Evolutionary conservation across 2,888 invertebrate species (phyloP), one percentile per base, ranked within the genome.

Genomic region (Drosophila paramelanica): DNA sequence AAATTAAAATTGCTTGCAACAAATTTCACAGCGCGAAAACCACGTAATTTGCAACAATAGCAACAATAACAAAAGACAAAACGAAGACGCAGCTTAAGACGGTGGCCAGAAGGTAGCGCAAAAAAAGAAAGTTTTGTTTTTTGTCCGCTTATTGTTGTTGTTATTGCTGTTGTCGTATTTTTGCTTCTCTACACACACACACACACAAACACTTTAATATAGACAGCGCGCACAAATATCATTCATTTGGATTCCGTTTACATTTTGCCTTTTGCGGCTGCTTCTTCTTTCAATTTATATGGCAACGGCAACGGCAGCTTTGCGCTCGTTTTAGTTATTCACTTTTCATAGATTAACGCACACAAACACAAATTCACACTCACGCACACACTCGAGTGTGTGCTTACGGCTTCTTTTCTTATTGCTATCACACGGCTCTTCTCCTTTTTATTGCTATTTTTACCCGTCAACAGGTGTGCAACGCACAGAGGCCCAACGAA

Each of bases 281-380:
- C 64, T 74, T 59, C 65, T 77, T 72, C 62, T 67, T 67, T 67
- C 41, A 58, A 74, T 77, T 74, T 70, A 46, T 77, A 77, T 66
- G 59, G 55, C 62, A 69, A 67, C 58, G 36, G 59, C 56, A 66
- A 52, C 59, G 49, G 61, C 64, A 38, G 71, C 81, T 68, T 67
- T 67, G 65, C 53, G 78, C 81, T 71, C 57, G 69, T 69, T 67
- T 87, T 79, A 77, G 75, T 87, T 90, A 89, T 89, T 89, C 90
- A 90, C 90, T 90, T 90, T 90, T 89, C 81, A 84, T 80, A 87
- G 81, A 83, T 79, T 78, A 83, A 68, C 55, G 43, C 83, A 75
- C 74, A 79, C 59, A 68, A 49, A 39, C 53, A 53, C 60, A 55
- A 51, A 55, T 52, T 59, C 47, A 60, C 59, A 49, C 61, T 49